Evolutionary conservation across 2,888 invertebrate genomes (phyloP), one percentile per base, ranked within the genome.

Genomic region (Philereme vetulata): DNA sequence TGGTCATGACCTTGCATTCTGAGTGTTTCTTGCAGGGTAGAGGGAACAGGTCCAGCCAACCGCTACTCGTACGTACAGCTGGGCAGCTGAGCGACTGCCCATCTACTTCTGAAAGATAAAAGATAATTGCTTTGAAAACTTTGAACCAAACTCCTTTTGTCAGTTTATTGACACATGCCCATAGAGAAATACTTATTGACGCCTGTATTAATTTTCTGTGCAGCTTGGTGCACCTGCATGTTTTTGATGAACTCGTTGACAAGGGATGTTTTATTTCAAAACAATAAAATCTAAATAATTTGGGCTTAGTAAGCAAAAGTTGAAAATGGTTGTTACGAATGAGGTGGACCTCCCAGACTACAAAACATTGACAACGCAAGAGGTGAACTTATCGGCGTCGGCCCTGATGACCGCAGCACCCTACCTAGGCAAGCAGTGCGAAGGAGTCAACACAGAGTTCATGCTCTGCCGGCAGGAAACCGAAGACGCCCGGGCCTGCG

Each of bases 361-460:
- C 42, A 34, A 63, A 57, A 49, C 53, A 2, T 51, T 69, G 40
- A 63, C 58, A 3, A 64, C 61, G 36, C 34, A 10, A 7, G 68
- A 64, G 66, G 84, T 98, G 6, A 95, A 97, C 74, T 75, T 99
- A 43, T 96, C 98, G 3, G 95, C 96, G 4, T 94, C 97, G 6
- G 95, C 96, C 50, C 92, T 99, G 33, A 95, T 96, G 81, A 96
- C 98, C 11, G 98, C 96, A 1, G 95, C 97, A 9, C 96, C 97
- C 72, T 97, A 98, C 86, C 89, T 99, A 74, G 99, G 98, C 67
- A 97, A 97, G 87, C 94, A 95, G 74, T 99, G 99, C 87, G 98
- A 99, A 89, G 86, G 91, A 56, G 92, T 95, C 72, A 97, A 97
- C 89, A 98, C 98, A 96, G 98, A 99, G 87, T 99, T 97, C 81